Percentiles rank a stretch among this genome's conserved stretches.
Conservation (phyloP, 2,888 invertebrate genomes). For the Sarcophaga subvicina region DNA sequence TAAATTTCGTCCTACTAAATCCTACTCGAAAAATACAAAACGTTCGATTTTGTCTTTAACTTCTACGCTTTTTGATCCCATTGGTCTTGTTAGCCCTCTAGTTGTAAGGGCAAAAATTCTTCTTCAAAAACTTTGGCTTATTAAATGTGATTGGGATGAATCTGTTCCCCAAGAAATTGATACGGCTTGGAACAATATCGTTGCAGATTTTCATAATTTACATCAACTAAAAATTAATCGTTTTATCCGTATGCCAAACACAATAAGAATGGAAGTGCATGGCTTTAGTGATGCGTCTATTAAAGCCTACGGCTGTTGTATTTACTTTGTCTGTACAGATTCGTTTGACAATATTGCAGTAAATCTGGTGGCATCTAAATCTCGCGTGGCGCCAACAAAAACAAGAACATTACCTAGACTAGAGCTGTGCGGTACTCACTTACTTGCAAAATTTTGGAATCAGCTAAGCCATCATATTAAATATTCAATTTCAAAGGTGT, state of each 20-base stretch:
- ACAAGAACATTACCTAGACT: slow-evolving; percentile 58
- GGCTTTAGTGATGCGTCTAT: no score
- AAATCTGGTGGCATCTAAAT: no score
- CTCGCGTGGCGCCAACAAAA: no score
- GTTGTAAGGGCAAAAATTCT: slow-evolving; percentile 44
- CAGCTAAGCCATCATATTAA: no score
- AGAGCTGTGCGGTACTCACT: slow-evolving; percentile 60
- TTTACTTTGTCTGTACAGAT: no score
- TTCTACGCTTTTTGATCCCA: slow-evolving; percentile 44
- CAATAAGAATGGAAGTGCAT: no score
- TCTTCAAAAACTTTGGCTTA: slow-evolving; percentile 38
- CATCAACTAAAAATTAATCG: not conserved
- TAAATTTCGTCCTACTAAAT: not conserved
- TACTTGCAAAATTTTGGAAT: slow-evolving; percentile 53
- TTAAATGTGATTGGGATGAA: slow-evolving; percentile 49
- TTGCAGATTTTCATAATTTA: slow-evolving; percentile 2
- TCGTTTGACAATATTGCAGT: no score
- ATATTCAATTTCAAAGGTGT: no score
- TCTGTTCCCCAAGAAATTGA: slow-evolving; percentile 44
- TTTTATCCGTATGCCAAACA: no score
- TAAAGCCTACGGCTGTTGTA: no score
- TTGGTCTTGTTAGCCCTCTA: slow-evolving; percentile 42
- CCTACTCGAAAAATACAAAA: not conserved
- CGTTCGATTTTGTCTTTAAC: slow-evolving; percentile 31
- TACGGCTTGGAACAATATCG: slow-evolving; percentile 28